Conservation (phyloP, 2,113 vertebrate species). For the Neolamprologus tretocephalus region DNA sequence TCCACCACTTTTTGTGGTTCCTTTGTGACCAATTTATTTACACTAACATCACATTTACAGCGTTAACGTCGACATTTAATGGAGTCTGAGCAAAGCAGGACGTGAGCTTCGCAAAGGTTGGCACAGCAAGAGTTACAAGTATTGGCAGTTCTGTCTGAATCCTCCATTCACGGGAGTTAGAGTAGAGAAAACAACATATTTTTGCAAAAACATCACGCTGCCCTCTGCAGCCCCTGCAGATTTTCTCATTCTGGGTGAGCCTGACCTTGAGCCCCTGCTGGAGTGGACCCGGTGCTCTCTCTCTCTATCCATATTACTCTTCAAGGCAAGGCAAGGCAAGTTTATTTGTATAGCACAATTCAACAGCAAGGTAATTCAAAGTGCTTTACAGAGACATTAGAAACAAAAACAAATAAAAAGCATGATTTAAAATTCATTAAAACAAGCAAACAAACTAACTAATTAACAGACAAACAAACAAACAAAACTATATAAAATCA, state of each 20-base stretch:
- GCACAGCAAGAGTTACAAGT: background rate
- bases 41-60: background rate
- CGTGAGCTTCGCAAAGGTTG: background rate
- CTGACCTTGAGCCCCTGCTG: background rate
- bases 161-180: background rate
- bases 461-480: too few relatives aligned
- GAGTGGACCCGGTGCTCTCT: background rate
- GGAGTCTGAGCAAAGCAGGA: background rate
- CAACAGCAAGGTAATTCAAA: too few relatives aligned
- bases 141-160: background rate
- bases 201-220: background rate
- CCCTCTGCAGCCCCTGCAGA: background rate
- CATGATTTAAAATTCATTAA: too few relatives aligned
- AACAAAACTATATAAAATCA: too few relatives aligned
- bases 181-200: background rate
- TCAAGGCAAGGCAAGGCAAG: too few relatives aligned
- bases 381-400: too few relatives aligned
- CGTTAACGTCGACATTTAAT: accelerated
- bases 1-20: background rate
- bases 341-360: too few relatives aligned
- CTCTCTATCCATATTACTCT: background rate
- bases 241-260: background rate
- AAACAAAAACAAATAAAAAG: too few relatives aligned
- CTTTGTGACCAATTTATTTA: background rate
- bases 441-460: too few relatives aligned